phyloP scores from a whole-genome alignment of 2,888 invertebrate species.

The Pandemis heparana region DNA sequence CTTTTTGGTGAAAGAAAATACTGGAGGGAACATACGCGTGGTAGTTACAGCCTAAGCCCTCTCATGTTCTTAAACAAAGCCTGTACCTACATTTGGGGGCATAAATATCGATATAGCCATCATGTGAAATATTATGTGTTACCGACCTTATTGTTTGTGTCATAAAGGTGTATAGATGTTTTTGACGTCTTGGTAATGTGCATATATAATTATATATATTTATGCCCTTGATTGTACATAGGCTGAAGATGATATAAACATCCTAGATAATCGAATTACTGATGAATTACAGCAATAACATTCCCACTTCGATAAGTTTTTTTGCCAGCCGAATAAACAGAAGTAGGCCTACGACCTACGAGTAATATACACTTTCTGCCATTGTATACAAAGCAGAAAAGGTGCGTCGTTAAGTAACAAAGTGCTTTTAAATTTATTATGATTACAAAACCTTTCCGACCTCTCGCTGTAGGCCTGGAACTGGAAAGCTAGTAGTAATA shows the following conservation, averaged over 20 bases:
- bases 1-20: too few species aligned
- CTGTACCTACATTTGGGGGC: too few species aligned
- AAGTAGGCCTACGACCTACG: not conserved
- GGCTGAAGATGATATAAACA: not conserved
- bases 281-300: not conserved
- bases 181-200: too few species aligned
- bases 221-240: too few species aligned
- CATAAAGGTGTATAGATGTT: too few species aligned
- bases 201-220: too few species aligned
- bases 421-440: conserved; percentile 35
- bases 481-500: conserved; percentile 16
- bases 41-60: too few species aligned
- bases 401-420: conserved; percentile 14
- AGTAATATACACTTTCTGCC: not conserved
- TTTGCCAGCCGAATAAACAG: not conserved
- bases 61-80: too few species aligned
- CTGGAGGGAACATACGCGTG: too few species aligned
- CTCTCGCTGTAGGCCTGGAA: conserved; percentile 12
- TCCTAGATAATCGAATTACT: not conserved
- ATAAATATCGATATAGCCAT: too few species aligned
- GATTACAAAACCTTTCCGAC: conserved; percentile 30
- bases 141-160: too few species aligned
- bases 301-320: not conserved
- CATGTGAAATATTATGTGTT: too few species aligned
- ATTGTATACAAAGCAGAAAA: conserved; percentile 12